Conservation (phyloP, 2,888 invertebrate species). For the Laothoe populi region DNA sequence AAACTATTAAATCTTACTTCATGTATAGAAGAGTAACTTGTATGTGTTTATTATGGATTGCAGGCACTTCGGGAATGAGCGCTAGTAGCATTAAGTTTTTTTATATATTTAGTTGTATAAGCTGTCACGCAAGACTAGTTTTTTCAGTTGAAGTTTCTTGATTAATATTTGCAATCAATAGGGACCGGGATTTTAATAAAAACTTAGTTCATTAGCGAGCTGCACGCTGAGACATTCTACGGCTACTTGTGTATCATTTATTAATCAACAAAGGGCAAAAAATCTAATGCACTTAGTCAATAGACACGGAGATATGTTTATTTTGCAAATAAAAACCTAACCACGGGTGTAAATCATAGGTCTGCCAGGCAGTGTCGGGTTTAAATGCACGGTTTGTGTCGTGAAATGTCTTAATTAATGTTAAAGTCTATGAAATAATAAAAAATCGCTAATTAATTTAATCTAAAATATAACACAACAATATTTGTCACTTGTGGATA, state of each 20-base stretch:
- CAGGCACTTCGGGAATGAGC: neutral
- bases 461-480: no score
- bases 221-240: conserved; percentile 12
- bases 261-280: conserved; percentile 24
- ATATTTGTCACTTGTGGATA: no score
- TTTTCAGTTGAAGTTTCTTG: conserved; percentile 5
- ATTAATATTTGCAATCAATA: conserved; percentile 25
- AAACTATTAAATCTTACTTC: neutral
- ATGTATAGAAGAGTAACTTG: neutral
- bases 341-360: neutral
- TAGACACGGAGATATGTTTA: neutral
- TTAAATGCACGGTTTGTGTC: no score
- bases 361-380: no score
- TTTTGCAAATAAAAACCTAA: conserved; percentile 8
- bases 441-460: no score
- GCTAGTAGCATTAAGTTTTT: neutral
- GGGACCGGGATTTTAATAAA: conserved; percentile 13
- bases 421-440: no score
- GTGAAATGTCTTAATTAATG: no score
- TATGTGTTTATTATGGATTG: neutral
- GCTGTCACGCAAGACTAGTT: conserved; percentile 9
- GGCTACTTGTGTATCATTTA: conserved; percentile 18
- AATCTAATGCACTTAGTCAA: conserved; percentile 20
- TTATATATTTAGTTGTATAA: neutral
- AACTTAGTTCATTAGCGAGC: conserved; percentile 18